These are phyloP conservation scores for Virgularia gustaviana DNA, from an alignment of 92 coral and sea anemone species.

Conservation along the genomic window DNA sequence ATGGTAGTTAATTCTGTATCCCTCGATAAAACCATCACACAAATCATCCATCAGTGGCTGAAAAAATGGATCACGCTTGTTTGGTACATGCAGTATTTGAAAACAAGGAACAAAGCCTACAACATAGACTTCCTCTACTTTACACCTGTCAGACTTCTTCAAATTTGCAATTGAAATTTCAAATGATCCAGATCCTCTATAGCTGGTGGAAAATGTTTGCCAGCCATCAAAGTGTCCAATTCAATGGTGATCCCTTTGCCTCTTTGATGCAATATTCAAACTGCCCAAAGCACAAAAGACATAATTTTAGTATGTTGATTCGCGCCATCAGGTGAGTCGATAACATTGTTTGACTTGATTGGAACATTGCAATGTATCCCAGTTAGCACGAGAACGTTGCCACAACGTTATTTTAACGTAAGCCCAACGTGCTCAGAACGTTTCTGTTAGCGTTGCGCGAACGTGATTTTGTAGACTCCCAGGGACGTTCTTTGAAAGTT, in stretches of 20 bases:
- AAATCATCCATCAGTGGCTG: slow-evolving; percentile 35
- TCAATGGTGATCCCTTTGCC: slow-evolving; percentile 22
- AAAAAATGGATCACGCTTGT: slow-evolving; percentile 30
- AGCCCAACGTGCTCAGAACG: too few species aligned
- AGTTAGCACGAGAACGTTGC: too few species aligned
- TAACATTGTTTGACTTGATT: too few species aligned
- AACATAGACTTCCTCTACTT: slow-evolving; percentile 55
- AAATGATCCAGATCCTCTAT: slow-evolving; percentile 59
- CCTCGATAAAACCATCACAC: slow-evolving; percentile 49
- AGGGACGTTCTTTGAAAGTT: too few species aligned
- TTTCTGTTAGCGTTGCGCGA: too few species aligned
- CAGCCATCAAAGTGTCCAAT: slow-evolving; percentile 67
- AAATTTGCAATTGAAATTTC: slow-evolving; percentile 63
- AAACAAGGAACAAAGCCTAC: slow-evolving; percentile 59
- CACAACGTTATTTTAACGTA: too few species aligned
- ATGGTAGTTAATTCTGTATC: slow-evolving; percentile 38
- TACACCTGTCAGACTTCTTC: slow-evolving; percentile 48
- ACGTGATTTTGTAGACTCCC: too few species aligned
- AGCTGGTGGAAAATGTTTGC: slow-evolving; percentile 52
- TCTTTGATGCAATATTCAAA: too few species aligned
- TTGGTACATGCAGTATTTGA: slow-evolving; percentile 52
- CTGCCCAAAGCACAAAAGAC: too few species aligned
- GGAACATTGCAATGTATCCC: too few species aligned
- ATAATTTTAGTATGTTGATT: too few species aligned
- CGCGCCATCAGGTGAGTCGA: too few species aligned